Evolutionary conservation across 2,797 vertebrate genomes (phyloP).

Genomic region (Typhlichthys eigenmanni): DNA sequence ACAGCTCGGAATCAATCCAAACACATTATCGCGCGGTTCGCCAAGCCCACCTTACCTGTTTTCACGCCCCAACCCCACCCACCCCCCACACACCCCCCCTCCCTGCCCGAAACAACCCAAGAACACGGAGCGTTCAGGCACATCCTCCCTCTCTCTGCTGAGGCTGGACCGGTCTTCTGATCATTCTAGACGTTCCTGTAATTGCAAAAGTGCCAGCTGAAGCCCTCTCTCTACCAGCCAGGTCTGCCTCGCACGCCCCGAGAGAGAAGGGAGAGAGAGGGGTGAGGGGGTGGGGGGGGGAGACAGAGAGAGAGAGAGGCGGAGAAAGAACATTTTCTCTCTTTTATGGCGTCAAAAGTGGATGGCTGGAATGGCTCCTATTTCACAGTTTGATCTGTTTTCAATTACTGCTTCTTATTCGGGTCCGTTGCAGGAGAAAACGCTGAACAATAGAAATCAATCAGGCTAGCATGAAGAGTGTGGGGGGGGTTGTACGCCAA

Average conservation of each 20-base stretch:
- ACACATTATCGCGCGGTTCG: constrained; percentile 9
- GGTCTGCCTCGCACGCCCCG: constrained; percentile 34
- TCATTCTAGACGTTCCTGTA: constrained; percentile 45
- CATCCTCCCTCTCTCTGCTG: constrained; percentile 36
- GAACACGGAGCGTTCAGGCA: constrained; percentile 32
- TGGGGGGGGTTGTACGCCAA: constrained; percentile 2
- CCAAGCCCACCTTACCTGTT: constrained; percentile 6
- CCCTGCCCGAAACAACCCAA: constrained; percentile 16
- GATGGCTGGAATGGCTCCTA: constrained; percentile 54
- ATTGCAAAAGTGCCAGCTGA: constrained; percentile 44
- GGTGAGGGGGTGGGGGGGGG: background rate
- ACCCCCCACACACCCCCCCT: background rate
- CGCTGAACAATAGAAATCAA: constrained; percentile 65
- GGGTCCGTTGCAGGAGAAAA: constrained; percentile 46
- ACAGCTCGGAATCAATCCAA: constrained; percentile 17
- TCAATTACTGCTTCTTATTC: constrained; percentile 62
- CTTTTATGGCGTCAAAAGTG: constrained; percentile 51
- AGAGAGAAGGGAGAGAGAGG: constrained; percentile 32
- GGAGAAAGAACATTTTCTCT: constrained; percentile 44
- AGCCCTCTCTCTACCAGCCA: constrained; percentile 30
- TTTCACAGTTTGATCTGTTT: constrained; percentile 77
- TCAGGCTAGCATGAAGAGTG: constrained; percentile 41
- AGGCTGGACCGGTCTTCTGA: constrained; percentile 37
- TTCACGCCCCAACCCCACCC: background rate
- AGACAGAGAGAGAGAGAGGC: background rate